Conservation (phyloP, 2,888 invertebrate species). For the Herminia tarsipennalis region DNA sequence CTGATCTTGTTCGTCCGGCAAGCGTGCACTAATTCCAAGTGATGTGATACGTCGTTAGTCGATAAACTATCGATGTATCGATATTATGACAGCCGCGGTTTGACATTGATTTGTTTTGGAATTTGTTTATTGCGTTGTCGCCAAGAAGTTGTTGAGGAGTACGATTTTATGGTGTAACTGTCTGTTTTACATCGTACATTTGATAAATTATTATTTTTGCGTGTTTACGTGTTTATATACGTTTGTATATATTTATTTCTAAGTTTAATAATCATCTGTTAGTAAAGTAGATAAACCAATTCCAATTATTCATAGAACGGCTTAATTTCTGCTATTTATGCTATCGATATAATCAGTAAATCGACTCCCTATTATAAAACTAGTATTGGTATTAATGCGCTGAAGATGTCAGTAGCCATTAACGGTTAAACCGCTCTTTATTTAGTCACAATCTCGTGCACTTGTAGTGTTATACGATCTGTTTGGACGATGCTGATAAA, state of each 20-base stretch:
- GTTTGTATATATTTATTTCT: no score
- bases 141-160: no score
- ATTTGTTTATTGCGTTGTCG: background rate
- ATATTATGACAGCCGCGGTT: background rate
- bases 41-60: constrained; percentile 50
- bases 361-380: constrained; percentile 51
- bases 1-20: constrained; percentile 70
- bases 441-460: constrained; percentile 65
- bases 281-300: no score
- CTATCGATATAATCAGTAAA: constrained; percentile 43
- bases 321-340: background rate
- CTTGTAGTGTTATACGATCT: constrained; percentile 58
- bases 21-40: constrained; percentile 75
- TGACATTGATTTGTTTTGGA: background rate
- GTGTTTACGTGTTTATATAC: no score
- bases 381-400: constrained; percentile 59
- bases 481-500: constrained; percentile 52
- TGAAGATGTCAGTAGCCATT: constrained; percentile 73
- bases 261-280: no score
- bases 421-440: constrained; percentile 73
- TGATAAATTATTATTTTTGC: background rate
- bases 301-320: no score
- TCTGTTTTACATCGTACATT: background rate
- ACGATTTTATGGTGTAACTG: no score
- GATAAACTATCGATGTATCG: constrained; percentile 52